phyloP scores from a whole-genome alignment of 2,797 vertebrate species.

The Forpus xanthops region DNA sequence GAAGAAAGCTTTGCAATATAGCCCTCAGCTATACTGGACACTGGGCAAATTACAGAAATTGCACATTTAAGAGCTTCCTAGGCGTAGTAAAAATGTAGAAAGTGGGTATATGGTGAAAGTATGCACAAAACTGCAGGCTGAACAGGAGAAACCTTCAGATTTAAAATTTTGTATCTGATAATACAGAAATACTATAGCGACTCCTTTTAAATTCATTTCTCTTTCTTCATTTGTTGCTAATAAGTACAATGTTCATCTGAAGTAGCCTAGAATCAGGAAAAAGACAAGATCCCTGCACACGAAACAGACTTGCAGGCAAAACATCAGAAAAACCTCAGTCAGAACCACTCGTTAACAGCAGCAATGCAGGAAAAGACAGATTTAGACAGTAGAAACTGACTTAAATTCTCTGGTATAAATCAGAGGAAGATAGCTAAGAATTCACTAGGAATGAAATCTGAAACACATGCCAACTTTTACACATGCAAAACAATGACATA shows the following conservation, averaged over 20 bases:
- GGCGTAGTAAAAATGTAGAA: background rate
- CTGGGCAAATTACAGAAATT: background rate
- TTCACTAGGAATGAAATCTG: background rate
- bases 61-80: background rate
- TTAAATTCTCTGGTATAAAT: background rate
- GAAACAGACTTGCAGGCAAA: background rate
- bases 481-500: background rate
- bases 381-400: background rate
- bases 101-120: background rate
- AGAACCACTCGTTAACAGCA: background rate
- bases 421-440: background rate
- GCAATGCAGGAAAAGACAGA: background rate
- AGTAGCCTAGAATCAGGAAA: background rate
- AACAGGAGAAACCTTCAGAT: background rate
- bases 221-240: background rate
- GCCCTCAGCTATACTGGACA: background rate
- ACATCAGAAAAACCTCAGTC: background rate
- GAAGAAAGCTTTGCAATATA: background rate
- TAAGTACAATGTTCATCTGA: background rate
- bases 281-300: background rate
- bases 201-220: background rate
- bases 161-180: background rate
- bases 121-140: background rate
- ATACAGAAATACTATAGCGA: background rate
- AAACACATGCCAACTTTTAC: background rate